Evolutionary conservation across 1,140 invertebrate species (phyloP).

Genomic region (Antheraea mylitta): DNA sequence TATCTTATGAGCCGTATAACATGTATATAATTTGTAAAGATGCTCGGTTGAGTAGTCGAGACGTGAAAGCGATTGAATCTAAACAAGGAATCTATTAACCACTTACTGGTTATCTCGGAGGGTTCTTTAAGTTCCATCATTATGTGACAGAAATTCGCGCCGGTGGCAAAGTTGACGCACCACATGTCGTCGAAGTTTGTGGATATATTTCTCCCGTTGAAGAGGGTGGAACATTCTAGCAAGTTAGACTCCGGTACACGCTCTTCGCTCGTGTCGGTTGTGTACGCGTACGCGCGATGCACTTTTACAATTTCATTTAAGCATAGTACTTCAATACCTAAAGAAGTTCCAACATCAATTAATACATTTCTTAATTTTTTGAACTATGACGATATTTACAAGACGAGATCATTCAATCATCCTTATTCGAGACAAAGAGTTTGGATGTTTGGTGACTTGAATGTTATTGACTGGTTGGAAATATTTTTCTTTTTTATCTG

Average conservation of each 20-base stretch:
- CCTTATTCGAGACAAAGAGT: too few relatives aligned
- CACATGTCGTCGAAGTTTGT: constrained; percentile 82
- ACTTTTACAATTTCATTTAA: constrained; percentile 45
- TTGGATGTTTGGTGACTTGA: too few relatives aligned
- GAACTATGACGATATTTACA: too few relatives aligned
- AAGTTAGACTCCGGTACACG: constrained; percentile 1
- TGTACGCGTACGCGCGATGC: constrained; percentile 54
- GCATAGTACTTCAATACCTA: constrained; percentile 59
- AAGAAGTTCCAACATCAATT: too few relatives aligned
- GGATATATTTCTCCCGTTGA: constrained; percentile 81
- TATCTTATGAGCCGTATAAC: too few relatives aligned
- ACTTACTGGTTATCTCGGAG: constrained; percentile 76
- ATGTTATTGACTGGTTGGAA: too few relatives aligned
- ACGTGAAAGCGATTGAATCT: too few relatives aligned
- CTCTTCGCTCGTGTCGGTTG: neutral
- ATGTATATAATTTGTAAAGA: too few relatives aligned
- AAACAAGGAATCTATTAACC: neutral
- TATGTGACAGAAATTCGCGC: constrained; percentile 65
- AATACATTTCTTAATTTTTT: too few relatives aligned
- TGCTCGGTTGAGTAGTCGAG: too few relatives aligned
- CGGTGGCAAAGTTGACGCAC: constrained; percentile 71
- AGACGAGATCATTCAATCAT: too few relatives aligned
- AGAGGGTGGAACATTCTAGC: constrained; percentile 68
- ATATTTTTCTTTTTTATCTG: too few relatives aligned
- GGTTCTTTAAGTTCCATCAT: constrained; percentile 77